Conservation (phyloP, 1,140 invertebrate species). For the Metaphire vulgaris region DNA sequence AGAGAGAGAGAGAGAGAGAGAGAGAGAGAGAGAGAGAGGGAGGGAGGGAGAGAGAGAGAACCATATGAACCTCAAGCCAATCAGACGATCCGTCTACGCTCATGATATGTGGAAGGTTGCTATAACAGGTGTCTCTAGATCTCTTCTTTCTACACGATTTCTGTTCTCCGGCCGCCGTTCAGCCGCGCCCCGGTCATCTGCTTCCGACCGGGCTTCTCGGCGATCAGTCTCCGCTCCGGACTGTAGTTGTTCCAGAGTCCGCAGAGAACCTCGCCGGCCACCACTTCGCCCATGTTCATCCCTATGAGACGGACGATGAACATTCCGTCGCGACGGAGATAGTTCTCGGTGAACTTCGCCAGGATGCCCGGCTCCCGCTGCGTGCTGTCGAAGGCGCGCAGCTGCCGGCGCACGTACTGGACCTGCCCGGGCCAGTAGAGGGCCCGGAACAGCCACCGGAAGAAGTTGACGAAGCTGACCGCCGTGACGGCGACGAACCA, state of each 20-base stretch:
- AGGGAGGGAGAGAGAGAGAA: too few relatives aligned
- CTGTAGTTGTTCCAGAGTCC: slow-evolving; percentile 25
- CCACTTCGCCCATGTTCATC: slow-evolving; percentile 28
- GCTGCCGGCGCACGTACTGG: slow-evolving; percentile 27
- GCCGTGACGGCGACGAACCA: slow-evolving; percentile 56
- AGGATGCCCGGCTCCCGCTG: slow-evolving; percentile 18
- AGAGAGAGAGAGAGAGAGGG: too few relatives aligned
- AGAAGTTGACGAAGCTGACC: slow-evolving; percentile 50
- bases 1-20: too few relatives aligned
- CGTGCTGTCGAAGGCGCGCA: slow-evolving; percentile 27
- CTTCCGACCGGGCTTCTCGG: slow-evolving; percentile 18
- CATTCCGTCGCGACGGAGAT: slow-evolving; percentile 29
- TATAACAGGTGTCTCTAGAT: too few relatives aligned
- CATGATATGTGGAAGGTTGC: too few relatives aligned
- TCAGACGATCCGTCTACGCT: too few relatives aligned
- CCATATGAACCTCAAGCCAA: too few relatives aligned
- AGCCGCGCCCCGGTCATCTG: background rate
- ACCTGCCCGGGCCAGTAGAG: slow-evolving; percentile 28
- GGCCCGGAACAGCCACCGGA: slow-evolving; percentile 40
- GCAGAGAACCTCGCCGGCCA: slow-evolving; percentile 23
- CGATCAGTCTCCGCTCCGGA: slow-evolving; percentile 15
- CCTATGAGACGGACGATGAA: slow-evolving; percentile 31
- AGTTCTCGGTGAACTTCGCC: slow-evolving; percentile 21
- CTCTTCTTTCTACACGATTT: background rate
- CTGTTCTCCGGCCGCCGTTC: slow-evolving; percentile 23